Evolutionary conservation across 1,140 invertebrate genomes (phyloP).

Genomic region (Augochlora pura): DNA sequence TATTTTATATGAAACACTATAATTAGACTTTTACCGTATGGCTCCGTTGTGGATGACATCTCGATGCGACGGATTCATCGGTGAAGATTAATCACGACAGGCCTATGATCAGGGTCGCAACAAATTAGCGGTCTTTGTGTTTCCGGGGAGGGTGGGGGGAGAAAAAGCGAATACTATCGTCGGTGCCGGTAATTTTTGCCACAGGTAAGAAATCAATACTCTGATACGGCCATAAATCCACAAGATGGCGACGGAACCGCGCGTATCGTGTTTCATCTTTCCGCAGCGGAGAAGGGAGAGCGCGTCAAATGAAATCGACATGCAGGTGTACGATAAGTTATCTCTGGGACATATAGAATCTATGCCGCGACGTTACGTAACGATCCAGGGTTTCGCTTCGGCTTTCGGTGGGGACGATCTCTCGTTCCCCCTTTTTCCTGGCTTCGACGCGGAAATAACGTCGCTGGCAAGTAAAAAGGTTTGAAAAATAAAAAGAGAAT

Average conservation of each 20-base stretch:
- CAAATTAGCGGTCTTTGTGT: no score
- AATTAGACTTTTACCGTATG: background rate
- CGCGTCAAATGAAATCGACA: conserved; percentile 24
- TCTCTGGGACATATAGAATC: conserved; percentile 3
- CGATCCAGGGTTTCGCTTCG: conserved; percentile 19
- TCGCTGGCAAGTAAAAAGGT: no score
- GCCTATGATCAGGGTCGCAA: no score
- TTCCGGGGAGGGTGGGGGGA: no score
- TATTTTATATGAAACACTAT: background rate
- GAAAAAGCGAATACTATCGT: background rate
- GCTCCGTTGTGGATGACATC: background rate
- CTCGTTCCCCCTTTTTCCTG: no score
- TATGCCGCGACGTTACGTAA: background rate
- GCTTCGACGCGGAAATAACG: background rate
- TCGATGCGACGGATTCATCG: background rate
- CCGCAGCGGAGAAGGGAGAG: background rate
- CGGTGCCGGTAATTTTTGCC: conserved; percentile 38
- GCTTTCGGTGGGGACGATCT: background rate
- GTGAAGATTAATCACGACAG: background rate
- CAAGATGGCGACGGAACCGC: conserved; percentile 43
- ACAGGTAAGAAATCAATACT: conserved; percentile 48
- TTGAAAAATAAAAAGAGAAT: background rate
- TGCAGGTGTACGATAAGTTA: conserved; percentile 25
- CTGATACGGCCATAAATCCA: conserved; percentile 40
- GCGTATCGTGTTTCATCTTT: conserved; percentile 36